phyloP scores from a whole-genome alignment of 37 sponge, comb jelly and placozoan species.

The Chondrilla cf. caribensis region DNA sequence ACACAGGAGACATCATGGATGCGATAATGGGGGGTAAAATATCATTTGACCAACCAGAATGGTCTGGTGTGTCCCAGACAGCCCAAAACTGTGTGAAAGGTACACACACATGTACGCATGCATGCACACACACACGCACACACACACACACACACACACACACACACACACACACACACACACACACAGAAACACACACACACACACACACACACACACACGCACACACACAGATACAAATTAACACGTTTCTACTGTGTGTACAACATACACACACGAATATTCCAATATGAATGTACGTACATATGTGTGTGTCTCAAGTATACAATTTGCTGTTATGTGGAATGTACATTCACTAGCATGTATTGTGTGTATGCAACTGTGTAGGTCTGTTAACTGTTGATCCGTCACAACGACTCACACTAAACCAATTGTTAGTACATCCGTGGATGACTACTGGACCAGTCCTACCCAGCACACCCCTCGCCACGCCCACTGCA shows the following conservation, averaged over 20 bases:
- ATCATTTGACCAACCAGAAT: conserved; percentile 61
- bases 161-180: no score
- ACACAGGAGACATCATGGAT: conserved; percentile 62
- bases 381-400: conserved; percentile 75
- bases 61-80: conserved; percentile 59
- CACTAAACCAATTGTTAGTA: conserved; percentile 38
- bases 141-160: no score
- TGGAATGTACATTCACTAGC: background rate
- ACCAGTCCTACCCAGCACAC: conserved; percentile 61
- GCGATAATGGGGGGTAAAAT: conserved; percentile 69
- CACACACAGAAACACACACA: no score
- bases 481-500: conserved; percentile 68
- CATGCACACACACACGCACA: no score
- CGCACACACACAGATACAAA: no score
- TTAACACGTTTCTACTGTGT: no score
- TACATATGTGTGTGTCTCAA: background rate
- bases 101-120: background rate
- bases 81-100: conserved; percentile 88
- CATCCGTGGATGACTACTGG: conserved; percentile 73
- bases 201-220: no score
- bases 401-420: conserved; percentile 68
- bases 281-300: no score
- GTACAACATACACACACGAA: no score
- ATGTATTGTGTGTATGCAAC: background rate
- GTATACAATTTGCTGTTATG: background rate